Evolutionary conservation across 2,113 vertebrate species (phyloP), one percentile per base, ranked within the genome.

Genomic region (Phodopus roborovskii): DNA sequence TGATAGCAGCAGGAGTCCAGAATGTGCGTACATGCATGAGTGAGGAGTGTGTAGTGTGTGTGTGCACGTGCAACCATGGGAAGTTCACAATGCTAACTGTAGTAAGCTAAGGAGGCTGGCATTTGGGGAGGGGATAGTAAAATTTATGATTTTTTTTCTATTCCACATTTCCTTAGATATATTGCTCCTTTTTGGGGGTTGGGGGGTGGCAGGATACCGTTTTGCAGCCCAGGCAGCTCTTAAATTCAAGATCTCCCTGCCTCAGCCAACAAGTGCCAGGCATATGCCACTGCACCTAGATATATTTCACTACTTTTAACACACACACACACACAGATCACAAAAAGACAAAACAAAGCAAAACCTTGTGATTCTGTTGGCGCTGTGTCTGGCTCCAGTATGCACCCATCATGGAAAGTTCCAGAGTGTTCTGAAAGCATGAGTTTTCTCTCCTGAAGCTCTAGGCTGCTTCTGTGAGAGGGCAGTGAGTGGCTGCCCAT

Each of bases 381-480:
- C 0, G 17, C 26, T 15, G 17, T 24, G 42, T 5, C 48, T 88
- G 66, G 16, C 70, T 66, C 71, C 5, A 0, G 0, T 11, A 39
- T 19, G 12, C 9, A 50, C 28, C 68, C 19, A 36, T 12, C 17
- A 11, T 19, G 28, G 42, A 45, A 42, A 81, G 74, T 42, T 6
- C 15, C 1, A 70, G 45, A 12, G 0, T 0, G n/a, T 24, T 45
- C 66, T 9, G 33, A 66, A 36, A 58, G n/a, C 13, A 0, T 19
- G 6, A 12, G 9, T 28, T 53, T 28, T 42, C 58, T 56, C 45
- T 15, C 74, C 30, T 17, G 10, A 1, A 26, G 77, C 33, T 42
- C n/a, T 6, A 60, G 45, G 58, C 64, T 56, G 30, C 66, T 5
- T 19, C 20, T 36, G 66, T 70, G 56, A 50, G 3, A 10, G 39